Evolutionary conservation across 2,797 vertebrate genomes (phyloP), one percentile per base, ranked within the genome.

Genomic region (Ispidina picta): DNA sequence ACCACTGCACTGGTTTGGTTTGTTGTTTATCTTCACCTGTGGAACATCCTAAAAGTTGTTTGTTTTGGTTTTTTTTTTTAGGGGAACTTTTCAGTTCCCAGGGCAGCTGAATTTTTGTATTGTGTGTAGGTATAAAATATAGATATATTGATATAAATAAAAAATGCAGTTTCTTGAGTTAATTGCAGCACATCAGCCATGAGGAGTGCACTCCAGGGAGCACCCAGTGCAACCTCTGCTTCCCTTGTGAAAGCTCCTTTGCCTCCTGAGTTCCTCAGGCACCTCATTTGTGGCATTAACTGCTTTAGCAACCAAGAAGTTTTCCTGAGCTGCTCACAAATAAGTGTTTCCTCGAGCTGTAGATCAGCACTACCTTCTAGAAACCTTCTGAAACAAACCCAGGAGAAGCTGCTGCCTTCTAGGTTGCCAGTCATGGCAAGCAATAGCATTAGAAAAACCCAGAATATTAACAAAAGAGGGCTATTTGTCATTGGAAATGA

Each of bases 401-500:
- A 63, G 25, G 49, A 49, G 22, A 26, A 77, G 28, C 12, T 55
- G 3, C 37, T 12, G 12, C 2, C 33, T 49, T 75, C 83, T 64
- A 54, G 68, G 66, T 55, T 52, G 70, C 3, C 62, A 66, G 54
- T 33, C 58, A 19, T 2, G 54, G 70, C 49, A 94, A 88, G 65
- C 20, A 70, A 75, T 5, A 82, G 83, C 20, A 44, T 69, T 86
- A 60, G 35, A 6, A 60, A 49, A 48, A 48, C 23, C 11, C 19
- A 43, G 46, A 73, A 70, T 77, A 79, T 52, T 18, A 75, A 49
- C 79, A 54, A 62, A 74, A 71, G 26, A 84, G 39, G 35, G 41
- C 41, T 35, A 83, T 91, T 65, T 68, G 81, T 87, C 78, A 83
- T 96, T 94, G 92, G 64, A 79, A 94, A 92, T 83, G 81, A 83